Conservation (phyloP, 2,888 invertebrate species). For the Agonopterix subpropinquella region DNA sequence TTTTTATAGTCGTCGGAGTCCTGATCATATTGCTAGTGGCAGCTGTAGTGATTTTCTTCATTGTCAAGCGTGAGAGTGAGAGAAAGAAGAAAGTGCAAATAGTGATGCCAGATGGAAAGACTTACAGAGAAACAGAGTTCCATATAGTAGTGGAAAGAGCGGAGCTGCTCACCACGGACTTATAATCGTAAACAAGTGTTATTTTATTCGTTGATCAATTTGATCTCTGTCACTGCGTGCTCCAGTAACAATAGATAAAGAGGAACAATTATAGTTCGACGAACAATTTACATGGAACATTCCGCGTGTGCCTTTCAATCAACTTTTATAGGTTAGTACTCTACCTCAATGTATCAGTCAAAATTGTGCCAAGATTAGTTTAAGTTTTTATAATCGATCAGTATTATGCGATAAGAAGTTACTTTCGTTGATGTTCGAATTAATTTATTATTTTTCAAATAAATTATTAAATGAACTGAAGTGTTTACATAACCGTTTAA, state of each 20-base stretch:
- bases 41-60: slow-evolving; percentile 62
- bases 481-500: too few species aligned
- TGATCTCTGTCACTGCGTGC: slow-evolving; percentile 24
- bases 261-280: slow-evolving; percentile 9
- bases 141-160: slow-evolving; percentile 91
- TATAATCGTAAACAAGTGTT: slow-evolving; percentile 59
- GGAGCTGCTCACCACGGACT: slow-evolving; percentile 86
- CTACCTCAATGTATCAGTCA: slow-evolving; percentile 44
- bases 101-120: slow-evolving; percentile 87
- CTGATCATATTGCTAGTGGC: slow-evolving; percentile 60
- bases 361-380: slow-evolving; percentile 48
- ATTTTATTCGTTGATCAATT: slow-evolving; percentile 3
- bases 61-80: slow-evolving; percentile 66
- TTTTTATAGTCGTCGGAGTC: slow-evolving; percentile 62
- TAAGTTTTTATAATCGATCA: slow-evolving; percentile 28
- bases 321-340: slow-evolving; percentile 12
- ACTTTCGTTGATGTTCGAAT: neutral
- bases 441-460: slow-evolving; percentile 2
- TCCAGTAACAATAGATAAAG: slow-evolving; percentile 14
- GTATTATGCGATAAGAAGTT: slow-evolving; percentile 42
- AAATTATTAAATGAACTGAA: too few species aligned
- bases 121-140: slow-evolving; percentile 90
- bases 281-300: slow-evolving; percentile 18
- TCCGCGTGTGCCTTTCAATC: slow-evolving; percentile 18
- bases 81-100: slow-evolving; percentile 79